phyloP scores from a whole-genome alignment of 1,140 invertebrate genomes.

The Acyrthosiphon pisum region DNA sequence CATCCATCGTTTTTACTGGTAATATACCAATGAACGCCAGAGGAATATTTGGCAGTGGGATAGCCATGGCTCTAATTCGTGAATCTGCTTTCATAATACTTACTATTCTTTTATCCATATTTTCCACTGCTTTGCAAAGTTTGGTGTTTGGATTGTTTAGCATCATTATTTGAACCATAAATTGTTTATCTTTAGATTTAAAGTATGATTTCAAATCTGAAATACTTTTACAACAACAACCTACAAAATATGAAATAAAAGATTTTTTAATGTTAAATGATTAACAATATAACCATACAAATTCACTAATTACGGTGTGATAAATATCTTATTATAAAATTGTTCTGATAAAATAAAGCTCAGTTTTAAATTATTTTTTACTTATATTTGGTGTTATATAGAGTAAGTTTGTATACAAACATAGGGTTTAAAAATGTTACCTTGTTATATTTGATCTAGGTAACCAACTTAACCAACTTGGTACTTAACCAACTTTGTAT shows the following conservation, averaged over 20 bases:
- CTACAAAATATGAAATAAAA: not conserved
- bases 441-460: too few species aligned
- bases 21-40: not conserved
- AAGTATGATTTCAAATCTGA: not conserved
- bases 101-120: not conserved
- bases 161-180: not conserved
- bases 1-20: not conserved
- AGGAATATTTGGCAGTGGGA: not conserved
- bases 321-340: too few species aligned
- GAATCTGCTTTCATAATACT: not conserved
- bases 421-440: too few species aligned
- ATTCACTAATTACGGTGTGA: too few species aligned
- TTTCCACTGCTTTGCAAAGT: not conserved
- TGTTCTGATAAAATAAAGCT: too few species aligned
- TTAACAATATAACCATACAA: too few species aligned
- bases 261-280: too few species aligned
- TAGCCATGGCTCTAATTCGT: not conserved
- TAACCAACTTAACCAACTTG: too few species aligned
- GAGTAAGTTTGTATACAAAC: too few species aligned
- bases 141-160: not conserved
- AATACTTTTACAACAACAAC: not conserved
- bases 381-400: too few species aligned
- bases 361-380: too few species aligned
- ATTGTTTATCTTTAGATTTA: not conserved
- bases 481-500: too few species aligned